Evolutionary conservation across 1,140 invertebrate species (phyloP).

Genomic region (Aethina tumida): DNA sequence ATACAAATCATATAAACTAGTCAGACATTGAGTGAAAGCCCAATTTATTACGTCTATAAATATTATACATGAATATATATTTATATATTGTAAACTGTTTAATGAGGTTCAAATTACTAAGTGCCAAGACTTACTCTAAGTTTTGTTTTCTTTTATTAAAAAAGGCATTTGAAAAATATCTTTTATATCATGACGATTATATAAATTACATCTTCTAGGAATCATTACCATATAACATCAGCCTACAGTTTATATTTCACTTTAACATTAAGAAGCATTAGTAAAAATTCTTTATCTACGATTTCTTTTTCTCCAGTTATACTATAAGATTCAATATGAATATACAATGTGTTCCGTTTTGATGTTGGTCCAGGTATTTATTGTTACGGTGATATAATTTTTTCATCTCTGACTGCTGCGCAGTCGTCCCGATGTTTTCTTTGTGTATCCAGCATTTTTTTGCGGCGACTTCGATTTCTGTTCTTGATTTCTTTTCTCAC

Average conservation of each 20-base stretch:
- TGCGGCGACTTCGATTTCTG: constrained; percentile 8
- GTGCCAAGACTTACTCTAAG: constrained; percentile 1
- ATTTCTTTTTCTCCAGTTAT: constrained; percentile 6
- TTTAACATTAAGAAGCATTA: constrained; percentile 23
- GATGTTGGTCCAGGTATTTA: constrained; percentile 27
- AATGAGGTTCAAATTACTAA: constrained; percentile 1
- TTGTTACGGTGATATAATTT: constrained; percentile 17
- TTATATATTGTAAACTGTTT: constrained; percentile 5
- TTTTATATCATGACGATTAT: constrained; percentile 19
- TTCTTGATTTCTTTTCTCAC: background rate
- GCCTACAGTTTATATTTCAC: constrained; percentile 14
- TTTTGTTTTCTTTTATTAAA: too few species aligned
- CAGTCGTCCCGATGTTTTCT: constrained; percentile 16
- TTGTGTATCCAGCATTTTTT: constrained; percentile 9
- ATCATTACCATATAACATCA: constrained; percentile 25
- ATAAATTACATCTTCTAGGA: constrained; percentile 24
- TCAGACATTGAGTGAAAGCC: constrained; percentile 25
- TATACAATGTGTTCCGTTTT: constrained; percentile 21
- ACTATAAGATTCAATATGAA: constrained; percentile 19
- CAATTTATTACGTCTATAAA: constrained; percentile 15
- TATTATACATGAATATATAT: constrained; percentile 13
- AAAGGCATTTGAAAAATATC: constrained; percentile 31
- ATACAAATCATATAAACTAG: constrained; percentile 21
- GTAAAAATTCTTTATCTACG: constrained; percentile 16
- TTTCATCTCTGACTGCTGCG: constrained; percentile 18